phyloP scores from a whole-genome alignment of 2,113 vertebrate genomes.

The Lepus americanus region DNA sequence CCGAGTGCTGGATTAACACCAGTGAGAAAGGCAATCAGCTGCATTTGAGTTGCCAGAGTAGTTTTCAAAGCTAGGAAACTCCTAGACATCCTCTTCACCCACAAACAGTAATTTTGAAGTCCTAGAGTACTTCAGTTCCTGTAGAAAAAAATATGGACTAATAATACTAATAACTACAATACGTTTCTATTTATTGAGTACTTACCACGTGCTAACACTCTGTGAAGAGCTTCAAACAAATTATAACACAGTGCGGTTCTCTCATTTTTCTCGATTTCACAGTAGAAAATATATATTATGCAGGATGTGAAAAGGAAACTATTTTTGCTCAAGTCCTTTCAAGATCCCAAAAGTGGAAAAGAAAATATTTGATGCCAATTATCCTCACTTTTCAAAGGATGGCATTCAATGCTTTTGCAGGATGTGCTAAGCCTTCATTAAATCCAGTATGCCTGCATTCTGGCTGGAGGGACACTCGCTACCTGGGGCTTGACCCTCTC shows the following conservation, averaged over 20 bases:
- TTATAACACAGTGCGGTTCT: background rate
- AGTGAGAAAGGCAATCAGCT: constrained; percentile 1
- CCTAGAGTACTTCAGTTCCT: constrained; percentile 32
- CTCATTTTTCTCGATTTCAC: constrained; percentile 14
- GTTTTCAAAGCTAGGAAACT: constrained; percentile 36
- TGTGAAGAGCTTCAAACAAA: constrained; percentile 9
- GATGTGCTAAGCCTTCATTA: background rate
- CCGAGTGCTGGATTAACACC: background rate
- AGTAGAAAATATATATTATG: constrained; percentile 51
- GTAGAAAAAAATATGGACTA: constrained; percentile 22
- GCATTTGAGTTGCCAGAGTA: constrained; percentile 28
- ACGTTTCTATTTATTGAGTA: constrained; percentile 51
- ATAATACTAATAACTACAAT: constrained; percentile 2
- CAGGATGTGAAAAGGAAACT: constrained; percentile 21
- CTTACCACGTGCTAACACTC: background rate
- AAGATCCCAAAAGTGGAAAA: constrained; percentile 34
- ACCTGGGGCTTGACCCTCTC: background rate
- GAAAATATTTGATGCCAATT: constrained; percentile 46
- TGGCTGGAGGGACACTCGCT: background rate
- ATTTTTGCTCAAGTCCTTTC: constrained; percentile 33
- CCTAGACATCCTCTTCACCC: background rate
- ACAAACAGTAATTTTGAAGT: constrained; percentile 57
- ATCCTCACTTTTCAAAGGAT: constrained; percentile 5
- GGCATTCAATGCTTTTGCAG: background rate
- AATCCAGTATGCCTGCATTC: background rate